Conservation (phyloP, 2,797 vertebrate genomes). For the Ctenochaetus hawaiiensis region DNA sequence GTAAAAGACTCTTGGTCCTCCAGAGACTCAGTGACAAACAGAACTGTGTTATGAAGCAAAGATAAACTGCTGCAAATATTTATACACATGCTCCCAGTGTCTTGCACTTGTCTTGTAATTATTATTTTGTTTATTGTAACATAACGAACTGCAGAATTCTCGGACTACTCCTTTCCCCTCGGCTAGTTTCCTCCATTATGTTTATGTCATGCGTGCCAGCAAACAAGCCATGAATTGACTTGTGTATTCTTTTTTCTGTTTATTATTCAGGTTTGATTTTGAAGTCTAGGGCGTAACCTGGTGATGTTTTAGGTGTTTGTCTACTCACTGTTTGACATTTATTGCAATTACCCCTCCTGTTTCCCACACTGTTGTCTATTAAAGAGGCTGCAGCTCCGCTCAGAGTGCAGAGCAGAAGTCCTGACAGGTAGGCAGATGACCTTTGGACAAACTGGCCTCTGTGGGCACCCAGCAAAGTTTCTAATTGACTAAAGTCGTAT, state of each 20-base stretch:
- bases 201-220: constrained; percentile 11
- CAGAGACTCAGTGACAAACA: constrained; percentile 31
- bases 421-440: constrained; percentile 63
- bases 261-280: background rate
- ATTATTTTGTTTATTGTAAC: constrained; percentile 35
- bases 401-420: constrained; percentile 11
- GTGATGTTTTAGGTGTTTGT: constrained; percentile 28
- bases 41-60: constrained; percentile 25
- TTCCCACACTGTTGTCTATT: constrained; percentile 5
- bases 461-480: constrained; percentile 18
- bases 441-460: constrained; percentile 59
- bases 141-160: background rate
- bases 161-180: background rate
- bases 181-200: constrained; percentile 24
- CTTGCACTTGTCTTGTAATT: constrained; percentile 20
- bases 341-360: constrained; percentile 1
- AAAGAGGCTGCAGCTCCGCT: constrained; percentile 5
- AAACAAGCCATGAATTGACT: constrained; percentile 23
- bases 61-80: constrained; percentile 50
- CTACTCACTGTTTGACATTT: constrained; percentile 46
- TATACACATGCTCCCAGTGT: background rate
- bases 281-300: constrained; percentile 1
- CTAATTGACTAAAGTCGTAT: constrained; percentile 20
- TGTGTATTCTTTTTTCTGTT: constrained; percentile 3
- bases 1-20: constrained; percentile 12